Conservation (phyloP, 2,113 vertebrate genomes). For the Burhinus oedicnemus region DNA sequence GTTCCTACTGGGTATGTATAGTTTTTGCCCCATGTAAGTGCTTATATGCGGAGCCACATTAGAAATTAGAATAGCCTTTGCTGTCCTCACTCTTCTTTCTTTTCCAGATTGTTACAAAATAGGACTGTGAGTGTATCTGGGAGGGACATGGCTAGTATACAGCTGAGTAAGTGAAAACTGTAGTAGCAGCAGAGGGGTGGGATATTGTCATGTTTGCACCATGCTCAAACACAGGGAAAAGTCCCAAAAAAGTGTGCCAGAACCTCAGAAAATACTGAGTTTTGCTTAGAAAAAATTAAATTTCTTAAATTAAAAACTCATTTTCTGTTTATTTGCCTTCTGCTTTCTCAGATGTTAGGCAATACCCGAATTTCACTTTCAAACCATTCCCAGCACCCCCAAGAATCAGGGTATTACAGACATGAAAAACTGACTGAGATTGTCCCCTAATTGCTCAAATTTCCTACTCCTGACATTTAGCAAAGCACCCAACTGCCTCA, state of each 20-base stretch:
- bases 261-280: neutral
- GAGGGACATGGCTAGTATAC: neutral
- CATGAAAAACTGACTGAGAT: neutral
- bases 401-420: neutral
- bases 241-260: neutral
- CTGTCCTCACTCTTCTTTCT: neutral
- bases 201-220: neutral
- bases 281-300: neutral
- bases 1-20: neutral
- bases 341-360: neutral
- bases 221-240: neutral
- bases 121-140: neutral
- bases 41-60: neutral
- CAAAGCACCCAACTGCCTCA: neutral
- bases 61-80: neutral
- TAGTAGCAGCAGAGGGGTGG: neutral
- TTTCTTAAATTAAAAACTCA: neutral
- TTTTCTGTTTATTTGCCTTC: neutral
- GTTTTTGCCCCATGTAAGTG: neutral
- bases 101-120: neutral
- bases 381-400: neutral
- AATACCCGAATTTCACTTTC: neutral
- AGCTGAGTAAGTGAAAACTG: neutral
- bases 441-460: neutral
- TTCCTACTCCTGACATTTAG: neutral